Evolutionary conservation across 2,113 vertebrate genomes (phyloP), one percentile per base, ranked within the genome.

Genomic region (Gnathonemus longibarbis): DNA sequence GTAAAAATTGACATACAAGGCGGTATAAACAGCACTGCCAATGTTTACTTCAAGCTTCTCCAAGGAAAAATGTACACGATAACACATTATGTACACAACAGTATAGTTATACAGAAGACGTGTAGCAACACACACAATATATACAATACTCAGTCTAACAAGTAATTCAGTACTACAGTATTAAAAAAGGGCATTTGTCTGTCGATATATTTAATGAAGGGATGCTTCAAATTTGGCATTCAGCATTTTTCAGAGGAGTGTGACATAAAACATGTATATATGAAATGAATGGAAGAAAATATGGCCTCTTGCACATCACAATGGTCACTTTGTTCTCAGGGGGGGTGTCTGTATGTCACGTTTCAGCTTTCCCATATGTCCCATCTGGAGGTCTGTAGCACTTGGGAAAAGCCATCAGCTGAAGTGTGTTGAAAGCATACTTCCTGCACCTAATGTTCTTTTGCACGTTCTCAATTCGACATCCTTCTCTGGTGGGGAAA

Each of bases 391-490:
- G 97, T 93, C 97, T 92, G 96, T 98, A 98, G 94, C 95, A 96
- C 96, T 96, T 98, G 95, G 97, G 98, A 95, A 98, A 98, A 93
- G 97, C 96, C 96, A 98, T 96, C 94, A 98, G 97, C 93, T 98
- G 98, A 46, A 98, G 95, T 93, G 96, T 92, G 97, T 98, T 98
- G 97, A 98, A 98, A 93, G 98, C 97, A 89, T 98, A 98, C 92
- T 97, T 98, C 95, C 97, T 98, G 96, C 95, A 97, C 95, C 96
- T 97, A 90, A 98, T 93, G 96, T 98, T 98, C 97, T 98, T 98
- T 97, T 97, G 94, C 90, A 97, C 97, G 95, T 98, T 98, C 93
- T 98, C 97, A 97, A 98, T 97, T 95, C 98, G 97, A 96, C 97
- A 97, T 96, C 97, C 97, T 96, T 97, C 96, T 97, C 97, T 97